Base-by-base conservation (phyloP, 2,888 invertebrate genomes). In the Tipula lateralis region DNA sequence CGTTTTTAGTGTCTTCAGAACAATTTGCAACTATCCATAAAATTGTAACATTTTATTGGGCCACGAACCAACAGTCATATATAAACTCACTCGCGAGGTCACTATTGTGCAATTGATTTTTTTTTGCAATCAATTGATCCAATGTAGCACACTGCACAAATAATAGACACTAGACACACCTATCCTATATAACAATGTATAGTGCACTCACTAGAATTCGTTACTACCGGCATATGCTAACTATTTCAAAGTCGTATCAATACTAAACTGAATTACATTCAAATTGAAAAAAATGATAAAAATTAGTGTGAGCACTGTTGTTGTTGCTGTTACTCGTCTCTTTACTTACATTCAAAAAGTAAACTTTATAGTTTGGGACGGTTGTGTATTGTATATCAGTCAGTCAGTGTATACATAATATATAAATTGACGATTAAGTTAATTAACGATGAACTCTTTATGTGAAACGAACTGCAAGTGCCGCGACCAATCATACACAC, bases 241-340 rank as follows among this genome's bases (percentile, higher is more conserved):
- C 66, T 66, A 66, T 66, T 24, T 24, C 9, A 66, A 24, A 66
- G 66, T 66, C 66, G 66, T 66, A 66, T 66, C 66, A 66, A 24
- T 66, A 66, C 66, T 66, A 66, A 66, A 66, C 66, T 66, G 66
- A 66, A 66, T 66, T 66, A 50, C 50, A 50, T 50, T 19, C 66
- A 66, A 24, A 24, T 66, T 66, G 19, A 50, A 66, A 24, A 50
- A 5, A 50, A 24, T 66, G 24, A 66, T 66, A 66, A 66, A 66
- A 1, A 5, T 44, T n/a, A 7, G 44, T 66, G 66, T 24, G 9
- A n/a, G n/a, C n/a, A n/a, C n/a, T n/a, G n/a, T n/a, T 66, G 66
- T n/a, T 66, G 24, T 44, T n/a, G n/a, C 24, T 66, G 66, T 66
- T 66, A 66, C 66, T 66, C 66, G 66, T 66, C 66, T 66, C 24